Conservation (phyloP, 2,888 invertebrate genomes). For the Eustalomyia histrio region DNA sequence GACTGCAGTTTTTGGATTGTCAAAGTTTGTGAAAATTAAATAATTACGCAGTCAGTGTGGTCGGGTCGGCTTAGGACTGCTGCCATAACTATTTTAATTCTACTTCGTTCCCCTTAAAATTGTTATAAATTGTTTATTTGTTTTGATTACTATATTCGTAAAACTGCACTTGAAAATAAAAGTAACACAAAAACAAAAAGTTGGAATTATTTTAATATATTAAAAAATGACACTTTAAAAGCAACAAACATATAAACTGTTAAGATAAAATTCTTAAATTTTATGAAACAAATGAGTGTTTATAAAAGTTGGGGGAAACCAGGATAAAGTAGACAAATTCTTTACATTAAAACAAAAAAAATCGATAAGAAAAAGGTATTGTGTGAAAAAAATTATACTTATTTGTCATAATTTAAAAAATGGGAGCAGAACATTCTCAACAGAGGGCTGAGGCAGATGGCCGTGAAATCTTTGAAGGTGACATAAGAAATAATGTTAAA, state of each 20-base stretch:
- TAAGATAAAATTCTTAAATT: not conserved
- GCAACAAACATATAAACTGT: not conserved
- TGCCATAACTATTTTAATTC: too few species aligned
- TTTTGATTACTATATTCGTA: constrained; percentile 40
- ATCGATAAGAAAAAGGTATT: constrained; percentile 24
- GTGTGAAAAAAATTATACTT: not conserved
- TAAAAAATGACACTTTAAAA: not conserved
- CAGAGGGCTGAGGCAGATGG: constrained; percentile 76
- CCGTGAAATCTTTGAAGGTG: constrained; percentile 73
- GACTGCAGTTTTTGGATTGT: too few species aligned
- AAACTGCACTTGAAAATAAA: constrained; percentile 21
- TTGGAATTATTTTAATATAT: not conserved
- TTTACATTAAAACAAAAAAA: constrained; percentile 22
- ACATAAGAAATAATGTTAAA: constrained; percentile 24
- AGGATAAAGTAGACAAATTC: not conserved
- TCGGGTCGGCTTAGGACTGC: too few species aligned
- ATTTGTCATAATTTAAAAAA: constrained; percentile 68
- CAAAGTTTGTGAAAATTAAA: too few species aligned
- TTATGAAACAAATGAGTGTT: not conserved
- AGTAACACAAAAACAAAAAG: not conserved
- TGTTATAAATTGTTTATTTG: too few species aligned
- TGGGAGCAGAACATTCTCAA: constrained; percentile 85
- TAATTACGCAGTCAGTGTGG: too few species aligned
- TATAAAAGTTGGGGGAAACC: not conserved
- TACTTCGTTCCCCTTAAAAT: too few species aligned